phyloP scores from a whole-genome alignment of 2,888 invertebrate species.

The Sycophila texana region DNA sequence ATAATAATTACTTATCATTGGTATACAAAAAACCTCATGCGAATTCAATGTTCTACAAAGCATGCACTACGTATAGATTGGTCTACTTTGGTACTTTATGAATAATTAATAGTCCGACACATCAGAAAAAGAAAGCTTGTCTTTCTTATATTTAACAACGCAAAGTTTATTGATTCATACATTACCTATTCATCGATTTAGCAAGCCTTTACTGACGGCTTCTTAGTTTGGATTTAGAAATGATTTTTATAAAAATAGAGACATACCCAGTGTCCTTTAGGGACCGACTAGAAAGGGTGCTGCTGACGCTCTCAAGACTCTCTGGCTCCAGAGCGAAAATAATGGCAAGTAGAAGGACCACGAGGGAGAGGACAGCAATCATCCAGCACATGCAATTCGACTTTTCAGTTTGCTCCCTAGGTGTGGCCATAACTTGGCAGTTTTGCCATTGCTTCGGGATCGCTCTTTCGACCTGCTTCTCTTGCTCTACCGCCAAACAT shows the following conservation, averaged over 20 bases:
- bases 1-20: conserved; percentile 2
- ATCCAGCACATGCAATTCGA: conserved; percentile 70
- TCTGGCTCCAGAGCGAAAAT: conserved; percentile 73
- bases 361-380: conserved; percentile 67
- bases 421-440: conserved; percentile 67
- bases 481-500: conserved; percentile 63
- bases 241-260: conserved; percentile 38
- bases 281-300: conserved; percentile 71
- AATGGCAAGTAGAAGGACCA: conserved; percentile 72
- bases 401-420: conserved; percentile 69
- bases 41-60: background rate
- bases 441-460: conserved; percentile 64
- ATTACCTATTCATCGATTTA: no score
- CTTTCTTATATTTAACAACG: conserved; percentile 28
- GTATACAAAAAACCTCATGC: conserved; percentile 38
- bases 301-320: conserved; percentile 68
- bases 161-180: conserved; percentile 53
- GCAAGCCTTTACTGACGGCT: no score
- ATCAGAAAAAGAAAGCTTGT: conserved; percentile 73
- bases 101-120: conserved; percentile 48
- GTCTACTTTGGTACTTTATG: conserved; percentile 5
- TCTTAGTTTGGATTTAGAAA: no score
- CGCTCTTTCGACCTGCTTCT: conserved; percentile 60
- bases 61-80: background rate
- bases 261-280: conserved; percentile 74